phyloP scores from a whole-genome alignment of 2,888 invertebrate species.

The Andricus quercusramuli region DNA sequence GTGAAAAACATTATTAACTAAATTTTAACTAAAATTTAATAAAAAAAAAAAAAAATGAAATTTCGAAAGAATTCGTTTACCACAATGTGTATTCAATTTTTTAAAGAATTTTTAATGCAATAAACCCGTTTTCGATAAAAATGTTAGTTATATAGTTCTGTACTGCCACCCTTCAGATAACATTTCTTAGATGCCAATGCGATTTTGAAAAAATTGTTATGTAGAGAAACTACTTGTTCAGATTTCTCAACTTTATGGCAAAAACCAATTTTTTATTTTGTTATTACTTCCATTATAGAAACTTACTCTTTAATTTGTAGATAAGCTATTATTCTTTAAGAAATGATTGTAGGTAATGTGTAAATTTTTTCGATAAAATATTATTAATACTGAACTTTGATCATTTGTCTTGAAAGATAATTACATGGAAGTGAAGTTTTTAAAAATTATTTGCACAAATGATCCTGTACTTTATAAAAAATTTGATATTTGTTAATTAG shows the following conservation, averaged over 20 bases:
- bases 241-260: not conserved
- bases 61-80: too few relatives aligned
- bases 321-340: not conserved
- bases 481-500: too few relatives aligned
- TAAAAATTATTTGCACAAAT: too few relatives aligned
- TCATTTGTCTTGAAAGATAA: not conserved
- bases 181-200: not conserved
- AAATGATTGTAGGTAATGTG: not conserved
- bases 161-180: not conserved
- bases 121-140: too few relatives aligned
- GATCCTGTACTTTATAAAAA: not conserved
- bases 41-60: too few relatives aligned
- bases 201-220: not conserved
- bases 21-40: too few relatives aligned
- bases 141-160: too few relatives aligned
- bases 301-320: conserved; percentile 1
- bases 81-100: too few relatives aligned
- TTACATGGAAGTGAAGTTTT: not conserved
- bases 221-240: not conserved
- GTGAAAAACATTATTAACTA: too few relatives aligned
- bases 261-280: not conserved
- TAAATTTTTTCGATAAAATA: not conserved
- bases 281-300: not conserved
- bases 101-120: too few relatives aligned
- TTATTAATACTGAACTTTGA: not conserved